Conservation (phyloP, 2,888 invertebrate genomes). For the Eurois occulta region DNA sequence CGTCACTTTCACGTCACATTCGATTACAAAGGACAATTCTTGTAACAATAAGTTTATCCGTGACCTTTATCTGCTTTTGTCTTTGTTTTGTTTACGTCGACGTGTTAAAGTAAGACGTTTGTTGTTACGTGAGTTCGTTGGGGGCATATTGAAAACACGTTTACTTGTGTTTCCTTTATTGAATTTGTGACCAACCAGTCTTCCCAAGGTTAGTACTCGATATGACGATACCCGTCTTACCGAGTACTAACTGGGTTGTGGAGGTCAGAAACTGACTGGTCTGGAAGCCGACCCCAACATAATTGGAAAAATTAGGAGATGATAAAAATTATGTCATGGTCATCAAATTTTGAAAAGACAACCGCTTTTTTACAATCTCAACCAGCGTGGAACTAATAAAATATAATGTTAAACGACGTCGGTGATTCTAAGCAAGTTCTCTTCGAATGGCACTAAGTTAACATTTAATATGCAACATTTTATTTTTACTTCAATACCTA, state of each 20-base stretch:
- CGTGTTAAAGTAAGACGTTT: conserved; percentile 29
- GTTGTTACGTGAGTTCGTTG: conserved; percentile 1
- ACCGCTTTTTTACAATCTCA: background rate
- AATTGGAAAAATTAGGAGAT: background rate
- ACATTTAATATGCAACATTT: background rate
- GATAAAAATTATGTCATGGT: background rate
- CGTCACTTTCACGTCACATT: conserved; percentile 63
- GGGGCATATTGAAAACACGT: background rate
- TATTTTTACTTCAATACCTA: background rate
- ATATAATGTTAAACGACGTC: too few relatives aligned
- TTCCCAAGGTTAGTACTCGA: too few relatives aligned
- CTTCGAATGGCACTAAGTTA: background rate
- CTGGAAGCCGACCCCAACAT: background rate
- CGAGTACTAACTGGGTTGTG: background rate
- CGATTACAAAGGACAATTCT: conserved; percentile 59
- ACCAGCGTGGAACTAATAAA: background rate
- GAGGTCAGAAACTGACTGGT: background rate
- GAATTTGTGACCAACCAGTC: background rate
- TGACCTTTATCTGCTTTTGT: conserved; percentile 54
- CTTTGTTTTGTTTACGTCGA: conserved; percentile 35
- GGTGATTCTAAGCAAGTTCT: too few relatives aligned
- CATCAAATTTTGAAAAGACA: background rate
- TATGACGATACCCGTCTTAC: too few relatives aligned
- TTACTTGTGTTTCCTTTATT: background rate
- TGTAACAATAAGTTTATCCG: conserved; percentile 53